These are phyloP conservation scores for Astatoreochromis straeleni DNA, from an alignment of 2,113 vertebrate genomes.

Conservation along the genomic window DNA sequence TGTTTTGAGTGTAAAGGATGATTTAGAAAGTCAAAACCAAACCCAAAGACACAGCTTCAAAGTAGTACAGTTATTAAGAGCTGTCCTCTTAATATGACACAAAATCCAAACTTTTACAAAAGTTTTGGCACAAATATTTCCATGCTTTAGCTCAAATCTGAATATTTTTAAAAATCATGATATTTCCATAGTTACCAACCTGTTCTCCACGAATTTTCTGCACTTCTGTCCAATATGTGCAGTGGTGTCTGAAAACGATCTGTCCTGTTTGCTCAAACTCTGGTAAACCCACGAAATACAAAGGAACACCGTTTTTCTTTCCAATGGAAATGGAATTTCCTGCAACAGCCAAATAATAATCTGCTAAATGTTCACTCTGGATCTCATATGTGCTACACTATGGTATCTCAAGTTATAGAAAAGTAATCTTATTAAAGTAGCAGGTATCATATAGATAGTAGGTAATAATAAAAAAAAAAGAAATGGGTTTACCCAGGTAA, in stretches of 20 bases:
- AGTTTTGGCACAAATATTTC: background rate
- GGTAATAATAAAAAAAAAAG: background rate
- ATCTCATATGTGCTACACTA: background rate
- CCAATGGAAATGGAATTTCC: constrained; percentile 66
- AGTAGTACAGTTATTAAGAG: background rate
- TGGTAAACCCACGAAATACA: constrained; percentile 68
- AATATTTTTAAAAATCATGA: background rate
- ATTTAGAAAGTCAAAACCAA: background rate
- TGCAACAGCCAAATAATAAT: constrained; percentile 2
- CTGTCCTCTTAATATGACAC: background rate
- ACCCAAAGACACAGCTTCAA: background rate
- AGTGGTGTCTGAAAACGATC: constrained; percentile 40
- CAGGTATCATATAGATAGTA: background rate
- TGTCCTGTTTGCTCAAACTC: constrained; percentile 57
- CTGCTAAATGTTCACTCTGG: background rate
- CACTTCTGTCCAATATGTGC: background rate
- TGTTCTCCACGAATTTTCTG: constrained; percentile 39
- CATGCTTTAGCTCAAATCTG: background rate
- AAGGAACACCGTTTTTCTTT: background rate
- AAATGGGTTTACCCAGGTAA: constrained; percentile 55
- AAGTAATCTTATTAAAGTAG: background rate
- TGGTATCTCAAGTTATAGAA: background rate
- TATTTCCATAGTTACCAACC: constrained; percentile 34
- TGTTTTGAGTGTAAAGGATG: background rate
- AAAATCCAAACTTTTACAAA: background rate